Evolutionary conservation across 2,113 vertebrate species (phyloP).

Genomic region (Uria aalge): DNA sequence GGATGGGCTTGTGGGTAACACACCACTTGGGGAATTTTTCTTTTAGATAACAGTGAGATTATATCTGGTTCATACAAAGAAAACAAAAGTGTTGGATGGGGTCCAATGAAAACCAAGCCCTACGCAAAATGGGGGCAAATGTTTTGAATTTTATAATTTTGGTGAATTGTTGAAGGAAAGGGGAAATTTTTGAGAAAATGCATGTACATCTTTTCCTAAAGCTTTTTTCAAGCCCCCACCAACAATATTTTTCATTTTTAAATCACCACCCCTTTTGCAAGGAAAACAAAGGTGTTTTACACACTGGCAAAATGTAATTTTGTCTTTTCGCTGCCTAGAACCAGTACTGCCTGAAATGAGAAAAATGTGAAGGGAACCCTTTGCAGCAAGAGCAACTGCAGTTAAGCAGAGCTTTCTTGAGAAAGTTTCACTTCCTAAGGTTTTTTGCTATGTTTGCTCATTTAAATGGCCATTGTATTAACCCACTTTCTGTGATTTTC

Average conservation of each 20-base stretch:
- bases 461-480: conserved; percentile 47
- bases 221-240: background rate
- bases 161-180: background rate
- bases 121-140: background rate
- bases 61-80: background rate
- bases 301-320: background rate
- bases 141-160: conserved; percentile 30
- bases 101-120: background rate
- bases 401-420: conserved; percentile 39
- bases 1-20: background rate
- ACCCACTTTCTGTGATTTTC: conserved; percentile 27
- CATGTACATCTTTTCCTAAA: conserved; percentile 3
- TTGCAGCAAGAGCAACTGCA: background rate
- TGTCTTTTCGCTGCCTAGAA: background rate
- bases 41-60: background rate
- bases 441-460: conserved; percentile 46
- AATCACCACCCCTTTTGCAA: background rate
- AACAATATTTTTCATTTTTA: background rate
- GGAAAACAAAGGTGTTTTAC: background rate
- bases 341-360: background rate
- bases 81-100: background rate
- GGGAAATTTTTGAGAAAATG: background rate
- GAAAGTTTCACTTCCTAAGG: conserved; percentile 64
- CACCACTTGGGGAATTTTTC: background rate
- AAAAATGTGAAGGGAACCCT: background rate